Evolutionary conservation across 2,797 vertebrate species (phyloP).

Genomic region (Lophotriccus pileatus): DNA sequence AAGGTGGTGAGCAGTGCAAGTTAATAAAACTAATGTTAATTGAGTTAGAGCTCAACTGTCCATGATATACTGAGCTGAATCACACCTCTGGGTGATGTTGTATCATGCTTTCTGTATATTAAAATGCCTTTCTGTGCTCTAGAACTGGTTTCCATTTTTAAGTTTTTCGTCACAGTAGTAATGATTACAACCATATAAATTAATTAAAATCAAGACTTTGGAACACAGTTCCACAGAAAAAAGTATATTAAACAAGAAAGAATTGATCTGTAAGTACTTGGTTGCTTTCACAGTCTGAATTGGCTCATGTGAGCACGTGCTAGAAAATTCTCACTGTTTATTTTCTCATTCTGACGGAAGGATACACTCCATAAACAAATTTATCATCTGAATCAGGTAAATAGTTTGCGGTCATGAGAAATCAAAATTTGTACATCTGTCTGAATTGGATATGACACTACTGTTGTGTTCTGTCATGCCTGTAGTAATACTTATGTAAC

Average conservation of each 20-base stretch:
- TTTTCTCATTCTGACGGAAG: not conserved
- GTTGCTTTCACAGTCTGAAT: not conserved
- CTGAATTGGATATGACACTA: not conserved
- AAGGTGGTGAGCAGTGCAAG: not conserved
- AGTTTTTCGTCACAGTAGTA: not conserved
- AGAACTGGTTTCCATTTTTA: not conserved
- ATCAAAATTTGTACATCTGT: not conserved
- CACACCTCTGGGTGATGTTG: not conserved
- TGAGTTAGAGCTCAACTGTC: not conserved
- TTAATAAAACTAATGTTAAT: not conserved
- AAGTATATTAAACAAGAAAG: not conserved
- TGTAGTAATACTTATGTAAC: not conserved
- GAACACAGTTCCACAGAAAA: not conserved
- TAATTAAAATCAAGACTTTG: not conserved
- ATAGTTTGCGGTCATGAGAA: not conserved
- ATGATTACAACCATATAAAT: not conserved
- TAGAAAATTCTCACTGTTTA: not conserved
- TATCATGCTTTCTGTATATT: not conserved
- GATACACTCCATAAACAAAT: not conserved
- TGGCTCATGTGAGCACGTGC: rapidly evolving
- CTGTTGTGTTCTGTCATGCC: not conserved
- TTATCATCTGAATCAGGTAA: not conserved
- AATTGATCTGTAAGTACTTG: not conserved
- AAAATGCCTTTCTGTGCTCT: not conserved
- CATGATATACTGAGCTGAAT: not conserved